These are phyloP conservation scores for Drosophila paramelanica DNA, from an alignment of 2,888 invertebrate species.

Conservation along the genomic window DNA sequence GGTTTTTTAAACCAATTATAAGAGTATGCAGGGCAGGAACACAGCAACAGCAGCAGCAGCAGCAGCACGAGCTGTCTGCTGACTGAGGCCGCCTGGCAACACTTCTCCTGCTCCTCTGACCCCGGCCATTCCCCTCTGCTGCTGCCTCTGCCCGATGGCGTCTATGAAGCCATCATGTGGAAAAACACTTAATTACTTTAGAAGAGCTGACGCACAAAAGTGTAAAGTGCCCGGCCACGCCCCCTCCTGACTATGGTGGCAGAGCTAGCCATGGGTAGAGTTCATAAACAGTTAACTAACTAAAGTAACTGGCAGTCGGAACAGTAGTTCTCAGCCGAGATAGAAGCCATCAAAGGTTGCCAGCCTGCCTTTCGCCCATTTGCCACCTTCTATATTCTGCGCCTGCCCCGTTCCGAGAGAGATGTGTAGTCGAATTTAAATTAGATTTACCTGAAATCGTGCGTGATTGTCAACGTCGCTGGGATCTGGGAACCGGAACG, in stretches of 20 bases:
- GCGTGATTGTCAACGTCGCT: conserved; percentile 77
- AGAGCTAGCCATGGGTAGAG: conserved; percentile 20
- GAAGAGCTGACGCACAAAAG: conserved; percentile 77
- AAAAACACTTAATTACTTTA: conserved; percentile 78
- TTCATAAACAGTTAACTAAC: conserved; percentile 79
- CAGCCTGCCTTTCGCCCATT: conserved; percentile 8
- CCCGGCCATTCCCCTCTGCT: not conserved
- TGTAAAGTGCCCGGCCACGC: conserved; percentile 75
- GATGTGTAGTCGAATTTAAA: conserved; percentile 80
- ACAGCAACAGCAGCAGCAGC: conserved; percentile 19
- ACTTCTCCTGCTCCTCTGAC: conserved; percentile 11
- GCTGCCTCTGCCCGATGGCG: conserved; percentile 30
- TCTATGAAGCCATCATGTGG: conserved; percentile 79
- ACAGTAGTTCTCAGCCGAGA: conserved; percentile 34
- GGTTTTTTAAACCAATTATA: conserved; percentile 79
- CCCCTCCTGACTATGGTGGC: conserved; percentile 29
- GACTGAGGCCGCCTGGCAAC: conserved; percentile 43
- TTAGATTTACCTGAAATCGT: conserved; percentile 80
- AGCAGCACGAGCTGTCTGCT: conserved; percentile 24
- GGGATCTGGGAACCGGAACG: conserved; percentile 7
- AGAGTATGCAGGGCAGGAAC: conserved; percentile 59
- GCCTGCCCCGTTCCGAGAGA: conserved; percentile 14
- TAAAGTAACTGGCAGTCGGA: conserved; percentile 67
- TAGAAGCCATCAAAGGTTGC: conserved; percentile 70
- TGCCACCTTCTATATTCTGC: not conserved